These are phyloP conservation scores for Alloplasta piceator DNA, from an alignment of 2,888 invertebrate genomes.

Conservation along the genomic window DNA sequence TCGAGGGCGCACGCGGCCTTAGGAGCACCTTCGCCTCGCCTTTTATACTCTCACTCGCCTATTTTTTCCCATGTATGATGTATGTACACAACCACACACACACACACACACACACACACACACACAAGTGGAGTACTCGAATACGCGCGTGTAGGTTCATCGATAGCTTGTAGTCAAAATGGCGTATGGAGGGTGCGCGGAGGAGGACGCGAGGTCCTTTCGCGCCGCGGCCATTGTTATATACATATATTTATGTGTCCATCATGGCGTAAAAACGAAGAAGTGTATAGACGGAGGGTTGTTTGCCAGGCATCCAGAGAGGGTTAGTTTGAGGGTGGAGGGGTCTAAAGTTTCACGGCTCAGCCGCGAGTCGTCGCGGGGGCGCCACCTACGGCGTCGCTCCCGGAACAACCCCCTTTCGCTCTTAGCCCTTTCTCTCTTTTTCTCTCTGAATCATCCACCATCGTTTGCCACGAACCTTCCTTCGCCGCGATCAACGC, in stretches of 20 bases:
- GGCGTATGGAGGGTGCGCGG: no score
- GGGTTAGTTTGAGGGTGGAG: slow-evolving; percentile 45
- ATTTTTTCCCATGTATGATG: neutral
- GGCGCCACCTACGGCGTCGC: slow-evolving; percentile 78
- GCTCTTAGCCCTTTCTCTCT: no score
- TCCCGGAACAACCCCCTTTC: slow-evolving; percentile 68
- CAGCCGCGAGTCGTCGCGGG: slow-evolving; percentile 70
- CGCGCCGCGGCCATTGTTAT: neutral
- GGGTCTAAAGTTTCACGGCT: slow-evolving; percentile 54
- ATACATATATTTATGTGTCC: slow-evolving; percentile 1
- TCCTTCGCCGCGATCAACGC: neutral
- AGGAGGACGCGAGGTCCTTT: no score
- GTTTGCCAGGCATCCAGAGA: slow-evolving; percentile 38
- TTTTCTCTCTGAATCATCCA: slow-evolving; percentile 52
- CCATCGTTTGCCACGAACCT: slow-evolving; percentile 24
- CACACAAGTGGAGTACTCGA: no score
- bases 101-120: no score
- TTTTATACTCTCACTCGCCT: slow-evolving; percentile 69
- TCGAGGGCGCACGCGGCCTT: slow-evolving; percentile 71
- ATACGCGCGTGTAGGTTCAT: no score
- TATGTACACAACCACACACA: no score
- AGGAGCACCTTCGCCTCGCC: slow-evolving; percentile 69
- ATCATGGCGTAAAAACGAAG: slow-evolving; percentile 10
- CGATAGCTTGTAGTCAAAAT: no score
- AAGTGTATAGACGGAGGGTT: neutral